Percentiles rank a stretch among this genome's conserved stretches.
These are phyloP conservation scores for Yasuhikotakia modesta DNA, from an alignment of 2,797 vertebrate genomes.

Conservation along the genomic window DNA sequence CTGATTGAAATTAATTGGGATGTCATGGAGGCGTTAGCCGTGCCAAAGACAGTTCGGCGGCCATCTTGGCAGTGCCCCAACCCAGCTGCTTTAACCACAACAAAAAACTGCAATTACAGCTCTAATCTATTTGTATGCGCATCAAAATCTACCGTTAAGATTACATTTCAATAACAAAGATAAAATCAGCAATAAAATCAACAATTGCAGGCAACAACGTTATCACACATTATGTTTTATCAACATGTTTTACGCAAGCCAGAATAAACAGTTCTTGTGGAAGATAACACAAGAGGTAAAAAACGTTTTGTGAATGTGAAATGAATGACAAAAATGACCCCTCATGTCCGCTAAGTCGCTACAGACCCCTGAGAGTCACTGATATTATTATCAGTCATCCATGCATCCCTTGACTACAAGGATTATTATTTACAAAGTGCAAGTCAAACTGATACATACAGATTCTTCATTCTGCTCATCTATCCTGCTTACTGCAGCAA, in stretches of 20 bases:
- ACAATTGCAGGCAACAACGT: not conserved
- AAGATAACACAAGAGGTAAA: not conserved
- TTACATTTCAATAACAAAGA: too few species aligned
- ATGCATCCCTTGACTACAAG: constrained; percentile 65
- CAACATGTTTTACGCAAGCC: not conserved
- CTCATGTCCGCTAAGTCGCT: constrained; percentile 8
- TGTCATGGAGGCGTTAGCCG: not conserved
- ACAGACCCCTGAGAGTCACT: not conserved
- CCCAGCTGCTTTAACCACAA: too few species aligned
- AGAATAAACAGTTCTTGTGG: not conserved
- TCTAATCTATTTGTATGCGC: not conserved
- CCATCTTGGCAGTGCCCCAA: not conserved
- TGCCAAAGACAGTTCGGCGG: not conserved
- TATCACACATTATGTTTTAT: not conserved
- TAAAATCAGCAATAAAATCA: not conserved
- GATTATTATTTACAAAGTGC: constrained; percentile 65
- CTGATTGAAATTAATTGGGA: constrained; percentile 10
- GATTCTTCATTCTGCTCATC: constrained; percentile 53
- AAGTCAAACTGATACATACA: constrained; percentile 58
- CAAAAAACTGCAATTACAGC: too few species aligned
- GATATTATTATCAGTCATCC: constrained; percentile 25
- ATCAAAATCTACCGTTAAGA: not conserved
- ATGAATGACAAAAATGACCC: not conserved
- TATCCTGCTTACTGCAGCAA: constrained; percentile 55
- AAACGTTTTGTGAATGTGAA: not conserved